Conservation (phyloP, 2,888 invertebrate genomes). For the Julus scandinavius region DNA sequence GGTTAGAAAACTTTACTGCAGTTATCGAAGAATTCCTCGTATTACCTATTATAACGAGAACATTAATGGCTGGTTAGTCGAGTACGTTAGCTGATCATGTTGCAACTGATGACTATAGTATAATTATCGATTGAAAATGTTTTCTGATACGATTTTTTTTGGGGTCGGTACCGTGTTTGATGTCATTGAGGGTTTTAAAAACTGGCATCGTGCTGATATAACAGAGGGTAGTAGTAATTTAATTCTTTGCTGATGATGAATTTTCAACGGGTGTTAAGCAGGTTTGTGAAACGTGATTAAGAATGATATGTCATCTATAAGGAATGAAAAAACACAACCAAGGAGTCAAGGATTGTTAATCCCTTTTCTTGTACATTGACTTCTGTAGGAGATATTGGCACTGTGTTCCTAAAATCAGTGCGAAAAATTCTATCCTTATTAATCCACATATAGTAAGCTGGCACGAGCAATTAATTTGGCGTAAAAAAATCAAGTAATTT, state of each 20-base stretch:
- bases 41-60: background rate
- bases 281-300: background rate
- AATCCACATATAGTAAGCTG: no score
- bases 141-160: no score
- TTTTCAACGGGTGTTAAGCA: background rate
- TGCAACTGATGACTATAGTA: no score
- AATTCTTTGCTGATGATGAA: background rate
- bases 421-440: no score
- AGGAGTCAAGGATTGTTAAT: background rate
- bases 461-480: no score
- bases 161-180: no score
- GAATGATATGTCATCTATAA: background rate
- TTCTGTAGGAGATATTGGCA: background rate
- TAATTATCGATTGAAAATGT: no score
- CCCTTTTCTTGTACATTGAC: background rate
- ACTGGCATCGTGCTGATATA: no score
- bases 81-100: no score
- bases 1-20: background rate
- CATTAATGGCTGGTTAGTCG: background rate
- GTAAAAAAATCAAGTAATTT: no score
- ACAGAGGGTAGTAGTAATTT: no score
- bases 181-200: no score
- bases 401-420: background rate
- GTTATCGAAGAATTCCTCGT: background rate
- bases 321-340: background rate